Base-by-base conservation (phyloP, 2,113 vertebrate species). In the Rhombomys opimus region DNA sequence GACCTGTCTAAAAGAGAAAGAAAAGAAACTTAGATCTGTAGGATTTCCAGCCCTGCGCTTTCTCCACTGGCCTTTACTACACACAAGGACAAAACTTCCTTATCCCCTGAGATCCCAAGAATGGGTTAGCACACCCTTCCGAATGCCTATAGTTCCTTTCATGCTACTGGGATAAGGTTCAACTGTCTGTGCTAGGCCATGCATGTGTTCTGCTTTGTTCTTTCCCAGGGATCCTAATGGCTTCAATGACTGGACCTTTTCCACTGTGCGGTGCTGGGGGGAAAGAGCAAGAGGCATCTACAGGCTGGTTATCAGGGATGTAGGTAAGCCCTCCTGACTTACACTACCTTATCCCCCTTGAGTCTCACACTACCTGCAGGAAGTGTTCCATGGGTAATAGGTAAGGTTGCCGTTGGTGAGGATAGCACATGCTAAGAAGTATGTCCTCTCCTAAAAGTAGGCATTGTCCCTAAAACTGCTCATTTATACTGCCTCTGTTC, bases 211-310 rank as follows among this genome's bases (percentile, higher is more conserved):
- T 54, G 0, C 14, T 61, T 46, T 46, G 17, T 4, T 95, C 57
- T 96, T 61, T 87, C 70, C 70, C 1, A 99, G 99, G 96, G 99
- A 99, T 87, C 86, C 99, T 82, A 98, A 96, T 0, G 99, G 99
- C 75, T 99, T 99, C 89, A 98, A 98, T 0, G 99, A 99, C 96
- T 99, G 99, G 99, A 99, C 99, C 35, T 99, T 99, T 98, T 99
- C 99, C 96, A 99, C 99, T 0, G 99, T 99, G 73, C 99, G 99
- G 0, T 99, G 99, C 98, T 99, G 99, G 99, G 99, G 99, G 0
- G 99, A 99, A 97, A 98, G 93, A 73, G 99, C 99, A 0, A 98
- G 97, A 95, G 99, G 99, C 90, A 97, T 96, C 0, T 99, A 99
- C 98, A 99, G 96, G 1, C 99, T 99, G 27, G 97, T 98, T 11